Evolutionary conservation across 1,140 invertebrate species (phyloP), one percentile per base, ranked within the genome.

Genomic region (Drosophila auraria): DNA sequence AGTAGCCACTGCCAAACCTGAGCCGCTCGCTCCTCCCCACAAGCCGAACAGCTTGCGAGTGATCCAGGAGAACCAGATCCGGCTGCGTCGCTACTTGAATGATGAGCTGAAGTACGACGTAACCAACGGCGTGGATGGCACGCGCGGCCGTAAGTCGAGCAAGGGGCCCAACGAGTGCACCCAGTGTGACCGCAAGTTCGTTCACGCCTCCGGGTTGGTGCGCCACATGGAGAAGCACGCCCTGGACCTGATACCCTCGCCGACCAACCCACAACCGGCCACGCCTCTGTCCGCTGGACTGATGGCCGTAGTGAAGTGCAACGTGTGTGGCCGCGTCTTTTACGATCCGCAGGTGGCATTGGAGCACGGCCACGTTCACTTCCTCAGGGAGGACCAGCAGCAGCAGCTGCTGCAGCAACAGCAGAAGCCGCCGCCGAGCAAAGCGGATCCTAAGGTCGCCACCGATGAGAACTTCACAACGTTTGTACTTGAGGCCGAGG

Each of bases 161-260:
- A 84, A 91, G 51, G 80, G 76, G 0, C 76, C 82, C 11, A 80
- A 92, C 57, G 92, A 93, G 57, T 93, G 92, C 36, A 83, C 51
- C 33, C 75, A 92, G n/a, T 93, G 92, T 45, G 92, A 93, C 12
- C 86, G 92, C 6, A 92, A 92, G 59, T 93, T 93, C 51, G 92
- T 93, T 0, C 92, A 93, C 61, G 77, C 87, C 30, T 92, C 92
- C 0, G 92, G 92, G 14, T n/a, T 93, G 27, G 70, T 76, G 20
- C 83, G 92, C 12, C 92, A 93, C 71, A 91, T 93, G 87, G 92
- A 93, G 53, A 93, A 93, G 65, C 92, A 93, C 72, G 82, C 84
- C 3, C 44, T 92, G 23, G 91, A 93, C 27, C 51, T 84, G 4
- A 87, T 92, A 23, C 83, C 92, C 2, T 59, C 68, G 0, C 69